Base-by-base conservation (phyloP, 1,140 invertebrate genomes). In the Acromyrmex heyeri region DNA sequence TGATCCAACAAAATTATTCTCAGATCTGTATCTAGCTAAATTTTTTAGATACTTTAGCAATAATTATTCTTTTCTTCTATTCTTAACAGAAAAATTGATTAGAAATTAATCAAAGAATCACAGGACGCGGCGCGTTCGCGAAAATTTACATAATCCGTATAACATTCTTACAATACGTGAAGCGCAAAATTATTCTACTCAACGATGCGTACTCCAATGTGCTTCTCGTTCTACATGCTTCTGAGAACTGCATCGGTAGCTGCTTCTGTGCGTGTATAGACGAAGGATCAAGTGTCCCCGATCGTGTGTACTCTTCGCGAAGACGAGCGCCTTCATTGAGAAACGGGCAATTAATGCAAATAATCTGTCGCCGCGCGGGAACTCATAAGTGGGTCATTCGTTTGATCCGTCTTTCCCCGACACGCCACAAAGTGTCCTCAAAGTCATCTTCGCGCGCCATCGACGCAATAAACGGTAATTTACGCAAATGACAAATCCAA, bases 291-390 rank as follows among this genome's bases (percentile, higher is more conserved):
- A 50, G n/a, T 65, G 50, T 85, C 21, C 21, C 18, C 82, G 73
- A 78, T 77, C 30, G 72, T 48, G 72, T 44, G 64, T n/a, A 6
- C 24, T 65, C 50, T 55, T 4, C 48, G 30, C 30, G 44, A 24
- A 27, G 53, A 86, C 76, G 27, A 69, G 21, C 85, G 59, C 55
- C 55, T 86, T 86, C 64, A 81, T 86, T 70, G 76, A 69, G 61
- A 12, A 61, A 34, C 62, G 44, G 62, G 59, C 85, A 86, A 86
- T 86, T 86, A 86, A 86, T 86, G 85, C 78, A 86, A 86, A 86
- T 82, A 70, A 69, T 69, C 21, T 21, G n/a, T 69, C 44, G 27
- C 16, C 78, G 44, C n/a, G 8, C 55, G 57, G 21, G 53, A 73
- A 53, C 50, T 55, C 48, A n/a, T 48, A 82, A 82, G 65, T 86